These are phyloP conservation scores for Oreochromis spilurus DNA, from an alignment of 2,113 vertebrate species.

Conservation along the genomic window DNA sequence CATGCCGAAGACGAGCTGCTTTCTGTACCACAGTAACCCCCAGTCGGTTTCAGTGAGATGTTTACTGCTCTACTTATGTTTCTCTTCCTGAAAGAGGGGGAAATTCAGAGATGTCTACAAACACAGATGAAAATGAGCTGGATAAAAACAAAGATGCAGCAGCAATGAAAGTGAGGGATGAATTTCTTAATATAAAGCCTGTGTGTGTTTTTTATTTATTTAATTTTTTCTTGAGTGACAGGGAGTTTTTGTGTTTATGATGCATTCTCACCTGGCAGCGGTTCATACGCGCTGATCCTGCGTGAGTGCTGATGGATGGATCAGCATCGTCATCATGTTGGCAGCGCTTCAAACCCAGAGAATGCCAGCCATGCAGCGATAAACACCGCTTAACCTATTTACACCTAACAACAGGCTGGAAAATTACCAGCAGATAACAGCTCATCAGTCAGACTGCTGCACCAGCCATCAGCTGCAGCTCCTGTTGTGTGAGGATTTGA, in stretches of 20 bases:
- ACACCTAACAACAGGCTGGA: background rate
- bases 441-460: background rate
- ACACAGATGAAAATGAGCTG: background rate
- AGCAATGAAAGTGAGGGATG: background rate
- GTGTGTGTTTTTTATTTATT: background rate
- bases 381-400: constrained; percentile 46
- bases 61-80: background rate
- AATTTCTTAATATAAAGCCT: background rate
- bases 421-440: constrained; percentile 7
- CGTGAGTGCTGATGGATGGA: background rate
- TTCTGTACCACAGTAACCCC: background rate
- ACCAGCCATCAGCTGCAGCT: background rate
- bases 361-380: background rate
- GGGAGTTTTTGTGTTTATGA: background rate
- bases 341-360: background rate
- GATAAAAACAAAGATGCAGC: background rate
- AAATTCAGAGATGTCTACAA: background rate
- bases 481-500: background rate
- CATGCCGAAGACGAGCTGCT: background rate
- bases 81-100: background rate
- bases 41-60: background rate
- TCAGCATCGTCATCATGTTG: constrained; percentile 12
- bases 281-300: background rate
- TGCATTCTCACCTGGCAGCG: background rate
- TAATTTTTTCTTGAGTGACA: fast-evolving